Evolutionary conservation across 2,113 vertebrate species (phyloP).

Genomic region (Antechinus stuartii): DNA sequence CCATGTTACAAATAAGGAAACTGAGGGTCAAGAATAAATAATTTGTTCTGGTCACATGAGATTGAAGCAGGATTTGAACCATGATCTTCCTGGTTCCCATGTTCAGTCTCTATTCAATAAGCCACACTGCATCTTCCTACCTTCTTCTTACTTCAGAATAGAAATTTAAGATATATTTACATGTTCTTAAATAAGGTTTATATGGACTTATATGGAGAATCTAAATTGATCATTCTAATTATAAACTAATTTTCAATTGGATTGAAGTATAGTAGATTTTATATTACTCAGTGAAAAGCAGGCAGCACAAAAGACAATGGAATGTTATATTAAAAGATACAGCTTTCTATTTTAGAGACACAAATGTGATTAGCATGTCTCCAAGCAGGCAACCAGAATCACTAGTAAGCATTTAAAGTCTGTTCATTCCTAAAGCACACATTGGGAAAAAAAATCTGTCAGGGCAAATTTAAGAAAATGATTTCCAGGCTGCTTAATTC

Average conservation of each 20-base stretch:
- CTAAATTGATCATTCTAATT: slow-evolving; percentile 51
- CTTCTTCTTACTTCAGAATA: neutral
- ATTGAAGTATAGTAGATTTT: slow-evolving; percentile 19
- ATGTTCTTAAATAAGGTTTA: neutral
- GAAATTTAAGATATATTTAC: neutral
- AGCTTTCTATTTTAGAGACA: slow-evolving; percentile 21
- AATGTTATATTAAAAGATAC: neutral
- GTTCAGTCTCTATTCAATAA: neutral
- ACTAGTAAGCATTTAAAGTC: slow-evolving; percentile 28
- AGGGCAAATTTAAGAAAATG: slow-evolving; percentile 29
- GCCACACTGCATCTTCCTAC: neutral
- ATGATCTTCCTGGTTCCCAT: neutral
- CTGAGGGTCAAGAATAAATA: neutral
- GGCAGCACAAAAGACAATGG: neutral
- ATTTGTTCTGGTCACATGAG: neutral
- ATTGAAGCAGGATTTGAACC: neutral
- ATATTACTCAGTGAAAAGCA: slow-evolving; percentile 12
- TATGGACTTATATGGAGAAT: neutral
- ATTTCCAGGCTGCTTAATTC: slow-evolving; percentile 37
- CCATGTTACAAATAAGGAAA: neutral
- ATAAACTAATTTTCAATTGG: slow-evolving; percentile 32
- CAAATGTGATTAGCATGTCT: slow-evolving; percentile 42
- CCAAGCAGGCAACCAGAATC: neutral
- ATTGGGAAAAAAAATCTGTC: slow-evolving; percentile 9
- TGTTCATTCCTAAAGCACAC: slow-evolving; percentile 46